Base-by-base conservation (phyloP, 1,140 invertebrate genomes). In the Drosophila littoralis region DNA sequence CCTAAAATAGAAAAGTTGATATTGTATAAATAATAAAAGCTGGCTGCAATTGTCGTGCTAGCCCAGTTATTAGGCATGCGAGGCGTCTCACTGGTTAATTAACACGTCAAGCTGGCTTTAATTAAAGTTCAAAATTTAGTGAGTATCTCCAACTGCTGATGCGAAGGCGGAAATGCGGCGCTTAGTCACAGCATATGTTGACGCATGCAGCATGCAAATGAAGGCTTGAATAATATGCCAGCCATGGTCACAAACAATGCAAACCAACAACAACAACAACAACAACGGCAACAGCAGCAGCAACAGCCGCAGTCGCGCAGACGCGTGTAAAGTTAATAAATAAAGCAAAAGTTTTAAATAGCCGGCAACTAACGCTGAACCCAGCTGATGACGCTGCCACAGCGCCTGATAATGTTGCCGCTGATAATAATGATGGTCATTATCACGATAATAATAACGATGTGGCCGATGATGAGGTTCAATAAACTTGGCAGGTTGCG, bases 151-250 rank as follows among this genome's bases (percentile, higher is more conserved):
- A 58, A 51, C 51, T 50, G 59, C 75, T 73, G 59, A 68, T 64
- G 67, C 60, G 45, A 82, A 82, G 82, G 76, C 82, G 83, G 82
- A 88, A 82, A 74, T 79, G 72, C 83, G 68, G 61, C 68, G 76
- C 57, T 88, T 88, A 83, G 72, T 86, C 82, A 88, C 63, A 63
- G 43, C 35, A 63, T 61, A 63, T 51, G 57, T 68, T 86, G 79
- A 86, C 82, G 83, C 83, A 86, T 86, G 79, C 68, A 88, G 83
- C 83, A 86, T 86, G 79, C 68, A 88, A 82, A 82, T 82, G 67
- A 82, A 61, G 46, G 51, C 15, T 61, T 64, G 82, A 68, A 54
- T 55, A 69, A 74, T 69, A 50, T 33, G 65, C 32, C 57, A 55
- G 50, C 57, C 65, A 50, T 17, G 61, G 80, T 42, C 66, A 65